Base-by-base conservation (phyloP, 1,140 invertebrate species). In the Euura saliciscinereae region DNA sequence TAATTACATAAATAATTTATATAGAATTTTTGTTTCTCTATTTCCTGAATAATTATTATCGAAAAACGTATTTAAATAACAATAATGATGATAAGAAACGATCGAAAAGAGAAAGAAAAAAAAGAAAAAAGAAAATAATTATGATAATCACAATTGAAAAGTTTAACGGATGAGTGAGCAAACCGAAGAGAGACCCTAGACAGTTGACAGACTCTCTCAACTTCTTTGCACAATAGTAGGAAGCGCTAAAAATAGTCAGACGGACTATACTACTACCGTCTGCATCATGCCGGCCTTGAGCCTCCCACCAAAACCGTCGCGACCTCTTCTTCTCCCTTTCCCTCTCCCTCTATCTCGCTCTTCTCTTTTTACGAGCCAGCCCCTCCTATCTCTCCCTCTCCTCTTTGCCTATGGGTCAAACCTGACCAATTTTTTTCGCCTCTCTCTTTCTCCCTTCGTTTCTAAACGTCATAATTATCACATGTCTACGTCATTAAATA, bases 221-320 rank as follows among this genome's bases (percentile, higher is more conserved):
- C n/a, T n/a, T n/a, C 76, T 80, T 80, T 78, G 77, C 74, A 80
- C 79, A 80, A 80, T 80, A 80, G 79, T 80, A 80, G 79, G 79
- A 80, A 80, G 79, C 79, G 79, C 79, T 80, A 80, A 80, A 80
- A 80, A 80, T 80, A 80, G 78, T 69, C 72, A 72, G 78, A 77
- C 75, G 71, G 77, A 73, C 75, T n/a, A n/a, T n/a, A n/a, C n/a
- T n/a, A 45, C 76, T 77, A 77, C 74, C 51, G 51, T 59, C 51
- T 59, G 51, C 51, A 59, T 59, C 51, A 59, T 59, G 51, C n/a
- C 51, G 51, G 51, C 51, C 51, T 59, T 59, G 51, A 59, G 51
- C 51, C 51, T 59, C 51, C 51, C 51, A 59, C 51, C 51, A 5
- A 59, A 59, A 59, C 51, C 51, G 51, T 8, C 51, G 8, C 46